Base-by-base conservation (phyloP, 2,113 vertebrate genomes). In the Notothenia rossii region DNA sequence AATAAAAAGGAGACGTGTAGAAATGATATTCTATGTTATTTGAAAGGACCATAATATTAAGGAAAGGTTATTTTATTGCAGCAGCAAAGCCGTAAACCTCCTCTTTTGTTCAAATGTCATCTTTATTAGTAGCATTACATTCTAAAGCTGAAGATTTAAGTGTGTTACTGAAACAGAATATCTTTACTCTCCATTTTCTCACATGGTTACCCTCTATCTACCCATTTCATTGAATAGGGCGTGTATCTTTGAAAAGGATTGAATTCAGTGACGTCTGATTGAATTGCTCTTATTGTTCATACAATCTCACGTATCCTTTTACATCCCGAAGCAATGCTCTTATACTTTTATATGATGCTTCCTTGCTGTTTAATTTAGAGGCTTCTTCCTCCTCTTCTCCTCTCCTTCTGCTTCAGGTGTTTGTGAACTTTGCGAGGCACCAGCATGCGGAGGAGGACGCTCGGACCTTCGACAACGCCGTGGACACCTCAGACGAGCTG, bases 401-500 rank as follows among this genome's bases (percentile, higher is more conserved):
- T 4, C 17, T 61, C 55, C 45, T 49, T 59, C 45, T 49, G 51
- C 11, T 77, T n/a, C 87, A 95, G 94, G 93, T 95, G 55, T 95
- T 95, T 80, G 94, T 95, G 72, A 95, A 93, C 79, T 95, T 95
- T 87, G 94, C 94, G 0, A 87, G 33, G 18, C 75, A 91, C 45
- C 92, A 95, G 68, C 83, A 92, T 0, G 79, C 49, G 1, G 89
- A 92, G 43, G 87, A 87, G 0, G 87, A 83, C 17, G 25, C 65
- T 36, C 18, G 48, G 18, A 75, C 56, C 53, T 81, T 88, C 3
- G 46, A 65, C 50, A 93, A 95, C 62, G 58, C 45, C 0, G 90
- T 93, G 72, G 92, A 94, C 76, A 49, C 77, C 22, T 86, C 92
- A 1, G 93, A 94, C 3, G 93, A 94, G 69, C 40, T 89, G 64